Evolutionary conservation across 2,113 vertebrate species (phyloP), one percentile per base, ranked within the genome.

Genomic region (Salvelinus sp.): DNA sequence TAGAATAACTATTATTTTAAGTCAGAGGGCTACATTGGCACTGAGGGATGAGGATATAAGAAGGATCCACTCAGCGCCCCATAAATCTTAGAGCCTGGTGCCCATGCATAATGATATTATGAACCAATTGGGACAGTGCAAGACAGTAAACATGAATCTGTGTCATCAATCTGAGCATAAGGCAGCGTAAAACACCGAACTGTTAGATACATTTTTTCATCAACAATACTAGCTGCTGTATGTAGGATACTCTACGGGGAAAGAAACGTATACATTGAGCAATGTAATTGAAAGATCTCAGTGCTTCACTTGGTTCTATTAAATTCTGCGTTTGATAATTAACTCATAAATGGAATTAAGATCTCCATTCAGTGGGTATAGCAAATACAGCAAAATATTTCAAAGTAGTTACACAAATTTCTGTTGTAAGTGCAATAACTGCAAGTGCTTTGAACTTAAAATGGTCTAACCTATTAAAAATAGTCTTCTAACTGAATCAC

Each of bases 401-500:
- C 23, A 28, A 27, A 30, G 63, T 27, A 62, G 58, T 20, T 62
- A 62, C 58, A 62, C 22, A 10, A 0, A 13, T 28, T 65, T 4
- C 23, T 14, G 22, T 65, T 65, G 25, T 66, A 28, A 66, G 64
- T 66, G 10, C 64, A 28, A 66, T 66, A 22, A 30, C 25, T 30
- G 9, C 64, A 66, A 28, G 64, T 76, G 33, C 70, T 79, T 67
- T 12, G 57, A 77, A n/a, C 20, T 74, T 25, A 25, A 66, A 62
- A 54, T 72, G 73, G 54, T 79, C 69, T 48, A 69, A 27, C 48
- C 77, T 22, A 72, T 22, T 12, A 50, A 16, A 81, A 76, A 71
- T 71, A 78, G 71, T 25, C 38, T 74, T 7, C n/a, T 23, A 30
- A 62, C 3, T 7, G 9, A 74, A 74, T 82, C 73, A 80, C 5